Base-by-base conservation (phyloP, 2,797 vertebrate genomes). In the Scyliorhinus canicula region DNA sequence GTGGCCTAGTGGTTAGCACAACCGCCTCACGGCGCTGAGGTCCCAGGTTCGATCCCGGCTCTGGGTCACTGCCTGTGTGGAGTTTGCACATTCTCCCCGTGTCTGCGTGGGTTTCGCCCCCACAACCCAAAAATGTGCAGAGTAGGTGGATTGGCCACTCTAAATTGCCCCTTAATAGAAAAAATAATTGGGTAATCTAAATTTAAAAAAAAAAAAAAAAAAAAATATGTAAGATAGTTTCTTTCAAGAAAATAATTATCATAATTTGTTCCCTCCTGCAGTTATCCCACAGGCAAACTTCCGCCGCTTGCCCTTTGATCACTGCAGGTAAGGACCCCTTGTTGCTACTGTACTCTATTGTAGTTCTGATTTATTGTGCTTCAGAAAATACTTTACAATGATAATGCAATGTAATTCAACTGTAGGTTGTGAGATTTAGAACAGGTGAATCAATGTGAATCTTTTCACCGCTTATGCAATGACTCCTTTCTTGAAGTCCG, bases 301-400 rank as follows among this genome's bases (percentile, higher is more conserved):
- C 96, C 97, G 98, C 52, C 98, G 99, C 7, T 98, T 99, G 74
- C 98, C 99, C 0, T 99, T 99, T 95, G 99, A 99, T 97, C 99
- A 99, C 96, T 99, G 99, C 98, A 99, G 99, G 99, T 99, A 96
- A 97, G 97, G 65, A 0, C 11, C 5, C 69, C 24, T 21, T 50
- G 19, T 67, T 71, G 67, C 4, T 57, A 26, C 26, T 93, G 0
- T 44, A 67, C 14, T 88, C 4, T 28, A 47, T 24, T 1, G 0
- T 52, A 84, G 12, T 0, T 50, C 14, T 26, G n/a, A 74, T 52
- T 9, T 11, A 55, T 84, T 55, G 67, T 74, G 52, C 95, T 95
- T 95, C 95, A 40, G 7, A 91, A 63, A 91, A 40, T 63, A 24
- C 7, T 65, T 91, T 3, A 12, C 0, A 24, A 1, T 44, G 44